phyloP scores from a whole-genome alignment of 1,140 invertebrate genomes.

The Brachionus sp. region DNA sequence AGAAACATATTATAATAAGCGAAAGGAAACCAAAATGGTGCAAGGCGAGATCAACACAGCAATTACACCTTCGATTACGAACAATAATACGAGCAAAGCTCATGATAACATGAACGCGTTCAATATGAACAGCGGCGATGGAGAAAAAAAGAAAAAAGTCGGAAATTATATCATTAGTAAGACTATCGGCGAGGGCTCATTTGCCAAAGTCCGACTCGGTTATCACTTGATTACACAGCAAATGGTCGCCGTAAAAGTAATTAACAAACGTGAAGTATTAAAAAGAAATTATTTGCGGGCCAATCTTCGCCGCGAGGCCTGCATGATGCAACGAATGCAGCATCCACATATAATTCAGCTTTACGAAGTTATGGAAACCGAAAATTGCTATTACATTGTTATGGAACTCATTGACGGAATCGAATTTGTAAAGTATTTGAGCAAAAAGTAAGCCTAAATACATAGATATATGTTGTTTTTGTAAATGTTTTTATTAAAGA shows the following conservation, averaged over 20 bases:
- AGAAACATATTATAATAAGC: neutral
- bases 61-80: neutral
- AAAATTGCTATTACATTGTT: constrained; percentile 56
- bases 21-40: constrained; percentile 11
- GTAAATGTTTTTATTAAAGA: constrained; percentile 13
- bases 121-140: constrained; percentile 17
- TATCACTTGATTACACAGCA: constrained; percentile 53
- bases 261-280: constrained; percentile 52
- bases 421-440: constrained; percentile 48
- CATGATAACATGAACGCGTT: constrained; percentile 30
- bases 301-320: constrained; percentile 53
- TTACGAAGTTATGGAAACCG: constrained; percentile 57
- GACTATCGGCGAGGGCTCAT: constrained; percentile 53
- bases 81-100: neutral
- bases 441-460: constrained; percentile 30
- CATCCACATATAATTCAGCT: constrained; percentile 56
- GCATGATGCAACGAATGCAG: constrained; percentile 51
- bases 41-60: constrained; percentile 37
- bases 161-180: constrained; percentile 53
- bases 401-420: constrained; percentile 53
- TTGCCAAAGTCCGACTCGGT: constrained; percentile 53
- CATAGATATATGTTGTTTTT: neutral
- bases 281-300: constrained; percentile 51
- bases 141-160: constrained; percentile 51
- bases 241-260: constrained; percentile 56